A percentile compares a stretch with the other conserved stretches of the same genome.
phyloP scores from a whole-genome alignment of 2,797 vertebrate species.

The Artibeus lituratus region DNA sequence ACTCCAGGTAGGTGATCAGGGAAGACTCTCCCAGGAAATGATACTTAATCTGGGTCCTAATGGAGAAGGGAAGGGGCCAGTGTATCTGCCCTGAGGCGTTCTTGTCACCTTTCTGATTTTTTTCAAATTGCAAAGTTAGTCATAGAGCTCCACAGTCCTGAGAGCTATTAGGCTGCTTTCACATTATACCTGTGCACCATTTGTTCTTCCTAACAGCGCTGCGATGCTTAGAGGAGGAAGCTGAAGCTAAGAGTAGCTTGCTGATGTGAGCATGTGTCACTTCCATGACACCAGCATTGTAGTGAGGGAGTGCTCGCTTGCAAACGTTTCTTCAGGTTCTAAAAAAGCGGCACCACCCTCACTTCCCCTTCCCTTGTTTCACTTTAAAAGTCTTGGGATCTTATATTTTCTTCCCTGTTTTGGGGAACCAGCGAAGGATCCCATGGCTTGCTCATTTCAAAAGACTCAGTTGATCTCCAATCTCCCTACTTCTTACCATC shows the following conservation, averaged over 20 bases:
- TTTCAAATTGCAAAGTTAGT: not conserved
- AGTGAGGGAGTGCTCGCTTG: not conserved
- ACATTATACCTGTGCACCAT: not conserved
- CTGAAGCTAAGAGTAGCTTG: not conserved
- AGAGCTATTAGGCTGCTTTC: not conserved
- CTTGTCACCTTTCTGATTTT: not conserved
- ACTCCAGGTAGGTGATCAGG: not conserved
- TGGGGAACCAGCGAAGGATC: not conserved
- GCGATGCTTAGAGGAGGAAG: not conserved
- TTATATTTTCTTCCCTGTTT: not conserved
- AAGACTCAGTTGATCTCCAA: not conserved
- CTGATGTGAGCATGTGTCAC: not conserved
- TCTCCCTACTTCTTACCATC: not conserved
- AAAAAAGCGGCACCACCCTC: too few species aligned
- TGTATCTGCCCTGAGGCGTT: not conserved
- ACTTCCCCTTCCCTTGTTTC: not conserved
- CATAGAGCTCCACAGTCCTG: not conserved
- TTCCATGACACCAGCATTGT: not conserved
- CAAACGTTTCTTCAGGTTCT: not conserved
- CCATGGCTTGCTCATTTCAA: not conserved
- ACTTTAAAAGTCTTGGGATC: not conserved
- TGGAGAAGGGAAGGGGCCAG: not conserved
- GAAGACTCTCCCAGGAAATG: not conserved
- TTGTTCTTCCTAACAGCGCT: not conserved
- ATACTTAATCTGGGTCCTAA: not conserved